phyloP scores from a whole-genome alignment of 1,140 invertebrate genomes.

The Brachionus rubens region DNA sequence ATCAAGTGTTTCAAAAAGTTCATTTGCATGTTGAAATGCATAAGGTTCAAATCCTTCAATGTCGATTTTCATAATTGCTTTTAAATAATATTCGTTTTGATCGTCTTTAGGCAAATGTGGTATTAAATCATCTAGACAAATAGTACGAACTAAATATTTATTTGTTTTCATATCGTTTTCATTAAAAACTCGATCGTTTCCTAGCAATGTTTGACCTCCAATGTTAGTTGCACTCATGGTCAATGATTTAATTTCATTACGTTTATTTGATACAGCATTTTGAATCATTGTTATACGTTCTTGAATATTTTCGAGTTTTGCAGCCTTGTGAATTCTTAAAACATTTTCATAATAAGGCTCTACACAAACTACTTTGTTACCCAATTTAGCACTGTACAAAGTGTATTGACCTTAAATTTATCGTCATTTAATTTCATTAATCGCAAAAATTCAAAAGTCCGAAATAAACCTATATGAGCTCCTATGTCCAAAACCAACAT shows the following conservation, averaged over 20 bases:
- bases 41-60: background rate
- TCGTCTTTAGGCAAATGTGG: background rate
- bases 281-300: background rate
- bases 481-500: background rate
- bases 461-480: background rate
- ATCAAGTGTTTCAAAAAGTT: background rate
- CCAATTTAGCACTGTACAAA: background rate
- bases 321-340: background rate
- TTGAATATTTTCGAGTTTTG: background rate
- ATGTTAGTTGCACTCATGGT: background rate
- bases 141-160: background rate
- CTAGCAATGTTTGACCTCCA: background rate
- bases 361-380: background rate
- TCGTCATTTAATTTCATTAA: too few species aligned
- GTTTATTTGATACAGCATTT: background rate
- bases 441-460: too few species aligned
- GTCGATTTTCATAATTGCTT: background rate
- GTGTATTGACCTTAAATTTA: background rate
- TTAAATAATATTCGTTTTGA: background rate
- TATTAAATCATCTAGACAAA: background rate
- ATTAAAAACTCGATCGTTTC: background rate
- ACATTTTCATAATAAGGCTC: background rate
- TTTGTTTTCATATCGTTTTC: background rate
- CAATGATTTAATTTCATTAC: background rate
- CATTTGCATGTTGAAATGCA: background rate